Evolutionary conservation across 2,888 invertebrate species (phyloP), one percentile per base, ranked within the genome.

Genomic region (Scrobipalpa costella): DNA sequence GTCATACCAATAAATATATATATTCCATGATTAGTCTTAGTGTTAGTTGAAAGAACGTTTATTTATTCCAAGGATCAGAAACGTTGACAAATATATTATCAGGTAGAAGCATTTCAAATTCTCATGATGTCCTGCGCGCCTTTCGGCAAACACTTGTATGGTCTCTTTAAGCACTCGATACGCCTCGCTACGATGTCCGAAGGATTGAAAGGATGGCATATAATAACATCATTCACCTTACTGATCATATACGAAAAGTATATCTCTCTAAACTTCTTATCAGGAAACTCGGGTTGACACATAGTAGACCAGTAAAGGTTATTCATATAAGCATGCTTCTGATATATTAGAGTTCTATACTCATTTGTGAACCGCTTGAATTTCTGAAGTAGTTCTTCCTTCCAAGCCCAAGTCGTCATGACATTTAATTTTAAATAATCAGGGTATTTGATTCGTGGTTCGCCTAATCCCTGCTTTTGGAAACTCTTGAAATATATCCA

Each of bases 221-320:
- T 9, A 1, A 19, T 7, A 15, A 49, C 49, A 49, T 49, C 49
- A 11, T 15, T 19, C 49, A 49, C 49, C 15, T 49, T 15, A 49
- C 19, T 19, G 19, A 49, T 19, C 49, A 19, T 19, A 69, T 90
- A 90, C 0, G 88, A 85, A 73, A 85, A 90, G 72, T 78, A 90
- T 73, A 88, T 88, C 71, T 88, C 85, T 0, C 90, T 78, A 71
- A 90, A 90, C 57, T 81, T 86, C 66, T 88, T 90, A 68, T 89
- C 88, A 0, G 88, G 89, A 38, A 84, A 80, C 67, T 86, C 75
- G 1, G 84, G 80, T 61, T 86, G 88, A 62, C 67, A 88, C 90
- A 90, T 90, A 1, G 87, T 75, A 0, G 86, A 76, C 90, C 90
- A 90, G 68, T 64, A 88, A 62, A 40, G 40, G 40, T 40, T 40